These are phyloP conservation scores for Rhagoletis zephyria DNA, from an alignment of 1,140 invertebrate species.

Conservation along the genomic window DNA sequence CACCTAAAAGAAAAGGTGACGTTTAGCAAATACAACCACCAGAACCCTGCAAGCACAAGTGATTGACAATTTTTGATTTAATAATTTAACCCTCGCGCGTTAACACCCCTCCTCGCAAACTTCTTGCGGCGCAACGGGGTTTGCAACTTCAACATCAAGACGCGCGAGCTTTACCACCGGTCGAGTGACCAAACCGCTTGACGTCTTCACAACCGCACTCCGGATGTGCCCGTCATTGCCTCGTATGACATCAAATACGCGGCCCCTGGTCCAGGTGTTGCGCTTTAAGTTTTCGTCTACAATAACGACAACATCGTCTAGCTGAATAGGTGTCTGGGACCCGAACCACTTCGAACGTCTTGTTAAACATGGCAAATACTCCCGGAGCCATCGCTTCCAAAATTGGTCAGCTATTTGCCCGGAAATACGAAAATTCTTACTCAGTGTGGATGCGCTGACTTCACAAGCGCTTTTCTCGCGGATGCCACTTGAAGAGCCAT, in stretches of 20 bases:
- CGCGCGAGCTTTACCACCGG: slow-evolving; percentile 49
- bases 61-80: no score
- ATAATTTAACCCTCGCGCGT: background rate
- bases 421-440: slow-evolving; percentile 57
- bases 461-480: slow-evolving; percentile 55
- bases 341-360: slow-evolving; percentile 59
- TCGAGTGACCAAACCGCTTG: background rate
- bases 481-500: slow-evolving; percentile 60
- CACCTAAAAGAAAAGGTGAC: no score
- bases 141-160: no score
- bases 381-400: slow-evolving; percentile 60
- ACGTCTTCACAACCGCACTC: slow-evolving; percentile 39
- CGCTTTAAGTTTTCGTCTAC: no score
- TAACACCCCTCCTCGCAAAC: no score
- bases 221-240: slow-evolving; percentile 4
- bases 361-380: slow-evolving; percentile 60
- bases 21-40: no score
- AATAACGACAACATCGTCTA: slow-evolving; percentile 4
- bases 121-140: no score
- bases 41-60: no score
- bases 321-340: slow-evolving; percentile 54
- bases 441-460: slow-evolving; percentile 39
- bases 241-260: no score
- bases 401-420: slow-evolving; percentile 61
- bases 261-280: no score